These are phyloP conservation scores for Dendrolimus pini DNA, from an alignment of 2,888 invertebrate genomes.

Conservation along the genomic window DNA sequence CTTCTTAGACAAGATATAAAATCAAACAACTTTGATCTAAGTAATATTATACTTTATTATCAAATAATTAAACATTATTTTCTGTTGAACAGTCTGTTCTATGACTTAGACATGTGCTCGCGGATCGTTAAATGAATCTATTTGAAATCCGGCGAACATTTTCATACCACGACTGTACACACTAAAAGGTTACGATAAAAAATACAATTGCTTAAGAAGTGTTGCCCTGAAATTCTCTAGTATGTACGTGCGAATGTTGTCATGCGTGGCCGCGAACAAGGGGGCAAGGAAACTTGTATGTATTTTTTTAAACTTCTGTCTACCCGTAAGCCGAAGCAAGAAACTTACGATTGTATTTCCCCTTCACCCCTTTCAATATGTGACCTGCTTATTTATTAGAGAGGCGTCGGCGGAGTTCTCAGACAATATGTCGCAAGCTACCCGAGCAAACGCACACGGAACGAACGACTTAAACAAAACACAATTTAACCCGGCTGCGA, in stretches of 20 bases:
- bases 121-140: too few species aligned
- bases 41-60: too few species aligned
- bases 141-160: too few species aligned
- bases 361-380: conserved; percentile 72
- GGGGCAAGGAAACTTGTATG: conserved; percentile 63
- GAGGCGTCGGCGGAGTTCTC: conserved; percentile 68
- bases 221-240: conserved; percentile 3
- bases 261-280: conserved; percentile 35
- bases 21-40: too few species aligned
- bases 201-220: too few species aligned
- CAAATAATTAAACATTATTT: too few species aligned
- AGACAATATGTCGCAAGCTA: conserved; percentile 72
- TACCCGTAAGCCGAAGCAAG: conserved; percentile 58
- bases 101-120: too few species aligned
- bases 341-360: conserved; percentile 76
- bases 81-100: too few species aligned
- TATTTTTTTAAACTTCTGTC: conserved; percentile 74
- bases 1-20: too few species aligned
- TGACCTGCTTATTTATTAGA: conserved; percentile 76
- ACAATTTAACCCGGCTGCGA: conserved; percentile 50
- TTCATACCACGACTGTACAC: too few species aligned
- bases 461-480: conserved; percentile 60
- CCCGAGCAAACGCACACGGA: conserved; percentile 52
- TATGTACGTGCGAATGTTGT: conserved; percentile 46
- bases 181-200: too few species aligned